Conservation (phyloP, 2,113 vertebrate species). For the Micronycteris hirsuta region DNA sequence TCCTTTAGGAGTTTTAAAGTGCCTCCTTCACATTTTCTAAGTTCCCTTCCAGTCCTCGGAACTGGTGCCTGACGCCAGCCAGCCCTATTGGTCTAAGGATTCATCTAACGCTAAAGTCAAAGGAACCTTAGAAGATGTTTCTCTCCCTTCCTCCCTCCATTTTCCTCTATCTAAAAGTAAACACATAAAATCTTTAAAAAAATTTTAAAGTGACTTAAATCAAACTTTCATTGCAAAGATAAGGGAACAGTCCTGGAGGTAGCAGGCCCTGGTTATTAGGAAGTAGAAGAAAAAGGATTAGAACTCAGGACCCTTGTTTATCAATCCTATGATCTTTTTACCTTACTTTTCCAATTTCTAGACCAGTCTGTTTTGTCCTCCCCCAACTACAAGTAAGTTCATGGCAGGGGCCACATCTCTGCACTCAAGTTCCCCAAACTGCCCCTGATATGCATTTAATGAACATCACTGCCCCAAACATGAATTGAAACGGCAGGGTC, state of each 20-base stretch:
- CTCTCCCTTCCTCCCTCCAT: too few species aligned
- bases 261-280: not conserved
- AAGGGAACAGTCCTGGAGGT: not conserved
- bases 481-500: not conserved
- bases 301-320: not conserved
- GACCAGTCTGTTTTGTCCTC: not conserved
- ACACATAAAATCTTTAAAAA: too few species aligned
- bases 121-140: not conserved
- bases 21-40: not conserved
- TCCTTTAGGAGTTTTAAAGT: not conserved
- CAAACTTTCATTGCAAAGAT: not conserved
- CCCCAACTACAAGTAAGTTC: not conserved
- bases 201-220: not conserved
- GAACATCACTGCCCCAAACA: not conserved
- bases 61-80: not conserved
- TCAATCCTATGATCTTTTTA: not conserved
- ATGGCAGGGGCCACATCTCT: rapidly evolving
- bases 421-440: not conserved
- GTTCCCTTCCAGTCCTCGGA: not conserved
- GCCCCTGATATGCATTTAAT: not conserved
- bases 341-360: not conserved
- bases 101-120: not conserved
- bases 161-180: too few species aligned
- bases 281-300: not conserved
- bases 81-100: not conserved